These are phyloP conservation scores for Rhogogaster chlorosoma DNA, from an alignment of 2,888 invertebrate genomes.

Conservation along the genomic window DNA sequence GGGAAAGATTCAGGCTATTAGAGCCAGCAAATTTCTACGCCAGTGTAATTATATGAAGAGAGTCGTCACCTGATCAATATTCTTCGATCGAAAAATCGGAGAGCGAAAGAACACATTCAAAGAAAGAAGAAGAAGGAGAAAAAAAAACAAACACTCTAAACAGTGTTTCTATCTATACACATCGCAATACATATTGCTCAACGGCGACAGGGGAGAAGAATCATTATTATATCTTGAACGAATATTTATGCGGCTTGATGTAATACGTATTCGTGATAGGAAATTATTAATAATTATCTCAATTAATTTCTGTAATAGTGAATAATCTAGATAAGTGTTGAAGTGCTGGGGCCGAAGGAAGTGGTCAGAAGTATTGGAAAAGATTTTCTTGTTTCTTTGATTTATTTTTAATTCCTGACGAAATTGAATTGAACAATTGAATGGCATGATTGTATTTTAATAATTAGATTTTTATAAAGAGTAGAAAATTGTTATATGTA, in stretches of 20 bases:
- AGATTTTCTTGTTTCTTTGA: not conserved
- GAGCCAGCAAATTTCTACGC: constrained; percentile 76
- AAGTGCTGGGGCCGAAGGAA: not conserved
- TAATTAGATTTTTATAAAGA: not conserved
- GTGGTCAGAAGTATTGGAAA: too few species aligned
- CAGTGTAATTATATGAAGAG: constrained; percentile 74
- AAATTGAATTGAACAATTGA: not conserved
- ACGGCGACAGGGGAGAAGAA: not conserved
- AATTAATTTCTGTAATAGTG: not conserved
- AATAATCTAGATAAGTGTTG: not conserved
- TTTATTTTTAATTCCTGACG: not conserved
- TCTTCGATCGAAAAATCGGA: not conserved
- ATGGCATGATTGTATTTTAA: not conserved
- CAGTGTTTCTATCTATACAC: not conserved
- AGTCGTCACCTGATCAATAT: constrained; percentile 67
- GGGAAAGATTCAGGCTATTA: constrained; percentile 83
- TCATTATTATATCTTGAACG: not conserved
- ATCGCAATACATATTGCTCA: not conserved
- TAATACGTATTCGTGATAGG: not conserved
- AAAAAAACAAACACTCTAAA: not conserved
- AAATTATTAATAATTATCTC: not conserved
- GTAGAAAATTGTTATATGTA: not conserved
- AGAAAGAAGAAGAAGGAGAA: not conserved
- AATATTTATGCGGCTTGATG: too few species aligned
- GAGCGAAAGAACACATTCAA: not conserved